Percentiles rank a stretch among this genome's conserved stretches.
Evolutionary conservation across 1,140 invertebrate species (phyloP).

Genomic region (Ctenoplectra terminalis): DNA sequence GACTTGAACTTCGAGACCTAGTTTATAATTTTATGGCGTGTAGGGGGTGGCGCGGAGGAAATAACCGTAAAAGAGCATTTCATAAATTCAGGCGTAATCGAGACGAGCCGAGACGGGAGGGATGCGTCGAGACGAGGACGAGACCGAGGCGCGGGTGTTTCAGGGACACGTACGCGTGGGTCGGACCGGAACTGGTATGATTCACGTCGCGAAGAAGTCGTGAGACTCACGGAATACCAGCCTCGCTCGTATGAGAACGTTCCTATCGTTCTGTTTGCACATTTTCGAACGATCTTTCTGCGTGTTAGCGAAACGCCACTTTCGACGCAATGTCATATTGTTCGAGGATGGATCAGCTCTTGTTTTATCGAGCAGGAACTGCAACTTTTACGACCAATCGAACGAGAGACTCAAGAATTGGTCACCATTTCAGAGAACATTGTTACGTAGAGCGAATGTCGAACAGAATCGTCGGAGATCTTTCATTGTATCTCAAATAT

Average conservation of each 20-base stretch:
- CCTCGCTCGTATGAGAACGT: slow-evolving; percentile 38
- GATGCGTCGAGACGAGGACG: slow-evolving; percentile 60
- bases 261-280: slow-evolving; percentile 8
- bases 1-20: not conserved
- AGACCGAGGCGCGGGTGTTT: slow-evolving; percentile 67
- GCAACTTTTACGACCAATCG: slow-evolving; percentile 5
- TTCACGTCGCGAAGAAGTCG: slow-evolving; percentile 77
- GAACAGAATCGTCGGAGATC: too few relatives aligned
- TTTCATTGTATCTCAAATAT: too few relatives aligned
- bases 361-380: not conserved
- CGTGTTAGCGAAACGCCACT: slow-evolving; percentile 6
- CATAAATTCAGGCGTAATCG: slow-evolving; percentile 60
- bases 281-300: not conserved
- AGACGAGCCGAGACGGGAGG: slow-evolving; percentile 48
- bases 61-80: slow-evolving; percentile 26
- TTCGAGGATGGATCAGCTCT: slow-evolving; percentile 2
- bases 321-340: slow-evolving; percentile 1
- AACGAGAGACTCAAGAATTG: not conserved
- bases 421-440: not conserved
- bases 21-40: not conserved
- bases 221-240: slow-evolving; percentile 73
- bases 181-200: slow-evolving; percentile 81
- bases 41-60: not conserved
- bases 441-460: not conserved
- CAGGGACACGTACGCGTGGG: slow-evolving; percentile 77